A percentile compares a stretch with the other conserved stretches of the same genome.
phyloP scores from a whole-genome alignment of 2,797 vertebrate genomes.

The Thamnophis elegans region DNA sequence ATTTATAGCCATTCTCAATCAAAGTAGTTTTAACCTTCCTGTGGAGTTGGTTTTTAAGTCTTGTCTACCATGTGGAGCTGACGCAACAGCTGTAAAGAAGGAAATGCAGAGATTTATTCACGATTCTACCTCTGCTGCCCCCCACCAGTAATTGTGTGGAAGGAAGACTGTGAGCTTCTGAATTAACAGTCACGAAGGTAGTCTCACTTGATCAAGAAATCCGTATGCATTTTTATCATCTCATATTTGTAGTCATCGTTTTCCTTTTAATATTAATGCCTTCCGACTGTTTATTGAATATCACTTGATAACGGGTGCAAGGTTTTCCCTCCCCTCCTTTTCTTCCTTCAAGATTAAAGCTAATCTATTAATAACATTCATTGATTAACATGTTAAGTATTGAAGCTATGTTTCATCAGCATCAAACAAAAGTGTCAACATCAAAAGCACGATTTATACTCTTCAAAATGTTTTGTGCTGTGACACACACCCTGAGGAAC shows the following conservation, averaged over 20 bases:
- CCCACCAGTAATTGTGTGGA: slow-evolving; percentile 43
- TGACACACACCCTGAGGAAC: slow-evolving; percentile 66
- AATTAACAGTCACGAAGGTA: slow-evolving; percentile 57
- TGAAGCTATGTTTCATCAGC: slow-evolving; percentile 55
- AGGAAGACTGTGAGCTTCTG: slow-evolving; percentile 42
- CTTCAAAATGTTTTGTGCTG: slow-evolving; percentile 57
- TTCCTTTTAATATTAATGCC: slow-evolving; percentile 59
- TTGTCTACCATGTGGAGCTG: background rate
- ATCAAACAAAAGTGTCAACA: slow-evolving; percentile 57
- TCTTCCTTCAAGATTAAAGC: slow-evolving; percentile 37
- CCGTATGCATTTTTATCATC: slow-evolving; percentile 48
- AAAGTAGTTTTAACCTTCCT: background rate
- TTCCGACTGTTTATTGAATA: slow-evolving; percentile 58
- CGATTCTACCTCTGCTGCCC: background rate
- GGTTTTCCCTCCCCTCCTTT: slow-evolving; percentile 16
- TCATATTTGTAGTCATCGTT: slow-evolving; percentile 53
- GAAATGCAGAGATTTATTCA: slow-evolving; percentile 39
- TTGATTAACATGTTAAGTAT: slow-evolving; percentile 71
- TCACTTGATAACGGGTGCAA: slow-evolving; percentile 22
- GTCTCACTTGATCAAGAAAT: slow-evolving; percentile 48
- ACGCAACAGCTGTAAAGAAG: slow-evolving; percentile 30
- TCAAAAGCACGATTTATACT: slow-evolving; percentile 62
- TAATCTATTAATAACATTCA: slow-evolving; percentile 60
- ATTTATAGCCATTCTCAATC: background rate
- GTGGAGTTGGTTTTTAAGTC: background rate